These are phyloP conservation scores for Anguilla anguilla DNA, from an alignment of 2,797 vertebrate genomes.

Conservation along the genomic window DNA sequence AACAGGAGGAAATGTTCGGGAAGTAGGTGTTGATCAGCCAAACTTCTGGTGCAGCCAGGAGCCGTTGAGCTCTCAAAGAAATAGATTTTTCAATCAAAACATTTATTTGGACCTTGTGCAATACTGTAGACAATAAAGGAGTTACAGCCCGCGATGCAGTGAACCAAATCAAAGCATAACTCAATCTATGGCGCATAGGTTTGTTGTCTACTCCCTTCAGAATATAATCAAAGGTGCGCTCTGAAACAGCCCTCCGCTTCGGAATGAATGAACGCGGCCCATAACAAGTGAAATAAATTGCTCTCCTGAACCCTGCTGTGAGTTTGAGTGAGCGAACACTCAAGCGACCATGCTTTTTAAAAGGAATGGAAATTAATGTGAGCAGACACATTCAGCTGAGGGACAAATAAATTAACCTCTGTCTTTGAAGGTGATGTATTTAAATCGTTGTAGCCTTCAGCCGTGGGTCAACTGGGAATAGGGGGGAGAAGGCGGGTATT, in stretches of 20 bases:
- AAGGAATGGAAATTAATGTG: conserved; percentile 13
- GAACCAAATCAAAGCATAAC: conserved; percentile 20
- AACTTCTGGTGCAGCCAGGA: conserved; percentile 11
- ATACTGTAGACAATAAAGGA: conserved; percentile 9
- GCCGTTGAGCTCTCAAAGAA: conserved; percentile 12
- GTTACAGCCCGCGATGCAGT: not conserved
- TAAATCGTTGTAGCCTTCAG: not conserved
- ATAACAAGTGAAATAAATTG: conserved; percentile 11
- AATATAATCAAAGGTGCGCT: conserved; percentile 6
- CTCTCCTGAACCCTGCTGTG: not conserved
- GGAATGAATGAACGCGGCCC: conserved; percentile 7
- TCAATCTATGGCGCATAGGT: not conserved
- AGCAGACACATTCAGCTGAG: conserved; percentile 17
- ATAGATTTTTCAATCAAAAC: conserved; percentile 9
- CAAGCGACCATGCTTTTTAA: conserved; percentile 14
- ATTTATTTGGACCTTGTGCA: conserved; percentile 14
- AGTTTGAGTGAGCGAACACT: not conserved
- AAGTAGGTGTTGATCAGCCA: not conserved
- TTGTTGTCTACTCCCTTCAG: not conserved
- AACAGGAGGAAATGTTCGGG: not conserved
- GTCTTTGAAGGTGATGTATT: conserved; percentile 27
- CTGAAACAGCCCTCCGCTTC: not conserved
- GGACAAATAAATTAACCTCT: conserved; percentile 29
- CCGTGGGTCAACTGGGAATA: conserved; percentile 1
- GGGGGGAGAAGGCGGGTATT: not conserved